Evolutionary conservation across 2,113 vertebrate species (phyloP).

Genomic region (Excalfactoria chinensis): DNA sequence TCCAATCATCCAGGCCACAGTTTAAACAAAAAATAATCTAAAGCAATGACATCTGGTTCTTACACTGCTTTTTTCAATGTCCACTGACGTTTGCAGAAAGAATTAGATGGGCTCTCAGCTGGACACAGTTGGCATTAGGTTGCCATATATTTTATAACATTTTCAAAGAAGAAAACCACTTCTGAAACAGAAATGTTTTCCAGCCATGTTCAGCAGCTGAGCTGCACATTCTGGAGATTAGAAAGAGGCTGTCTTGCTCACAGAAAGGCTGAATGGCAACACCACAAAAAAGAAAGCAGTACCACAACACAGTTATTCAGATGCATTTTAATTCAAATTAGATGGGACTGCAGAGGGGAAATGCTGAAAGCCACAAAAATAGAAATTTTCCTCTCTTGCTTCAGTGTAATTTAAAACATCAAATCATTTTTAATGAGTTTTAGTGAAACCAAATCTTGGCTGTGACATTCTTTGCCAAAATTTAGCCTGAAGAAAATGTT

Average conservation of each 20-base stretch:
- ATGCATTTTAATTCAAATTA: slow-evolving; percentile 57
- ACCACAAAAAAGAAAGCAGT: slow-evolving; percentile 43
- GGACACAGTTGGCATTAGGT: not conserved
- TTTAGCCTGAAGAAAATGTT: slow-evolving; percentile 42
- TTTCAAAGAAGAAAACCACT: not conserved
- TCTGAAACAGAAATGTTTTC: slow-evolving; percentile 19
- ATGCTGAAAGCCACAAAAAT: slow-evolving; percentile 48
- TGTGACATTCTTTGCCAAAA: slow-evolving; percentile 50
- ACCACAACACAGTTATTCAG: not conserved
- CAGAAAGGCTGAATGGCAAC: slow-evolving; percentile 35
- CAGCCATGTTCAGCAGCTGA: slow-evolving; percentile 25
- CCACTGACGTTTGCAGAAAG: not conserved
- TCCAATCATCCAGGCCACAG: not conserved
- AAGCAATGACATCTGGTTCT: not conserved
- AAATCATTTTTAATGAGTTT: slow-evolving; percentile 63
- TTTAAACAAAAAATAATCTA: not conserved
- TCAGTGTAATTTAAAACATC: slow-evolving; percentile 66
- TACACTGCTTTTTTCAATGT: not conserved
- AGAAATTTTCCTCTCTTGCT: slow-evolving; percentile 44
- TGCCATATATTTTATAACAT: not conserved
- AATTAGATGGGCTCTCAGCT: not conserved
- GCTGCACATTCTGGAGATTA: slow-evolving; percentile 33
- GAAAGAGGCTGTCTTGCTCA: not conserved
- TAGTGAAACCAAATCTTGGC: slow-evolving; percentile 48
- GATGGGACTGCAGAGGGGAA: not conserved